Base-by-base conservation (phyloP, 2,888 invertebrate species). In the Parasteatoda lunata region DNA sequence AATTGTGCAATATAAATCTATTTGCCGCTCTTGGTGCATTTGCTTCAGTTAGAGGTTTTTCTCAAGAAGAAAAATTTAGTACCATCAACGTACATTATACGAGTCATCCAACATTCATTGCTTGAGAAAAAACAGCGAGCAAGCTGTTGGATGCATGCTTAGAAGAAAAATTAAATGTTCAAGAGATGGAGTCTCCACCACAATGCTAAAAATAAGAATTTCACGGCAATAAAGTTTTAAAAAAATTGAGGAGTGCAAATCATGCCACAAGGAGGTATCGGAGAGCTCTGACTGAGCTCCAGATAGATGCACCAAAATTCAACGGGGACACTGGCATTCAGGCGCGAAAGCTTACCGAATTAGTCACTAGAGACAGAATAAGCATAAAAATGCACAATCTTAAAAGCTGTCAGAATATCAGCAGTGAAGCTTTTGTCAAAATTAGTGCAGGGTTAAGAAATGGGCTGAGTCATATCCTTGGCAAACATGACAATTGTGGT, bases 191-290 rank as follows among this genome's bases (percentile, higher is more conserved):
- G n/a, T 52, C 0, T 51, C 15, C 15, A 47, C 45, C 73, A 65
- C 49, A 80, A 51, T 0, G 5, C 8, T 8, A 48, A 49, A n/a
- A 13, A 4, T 7, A 70, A n/a, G 13, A 69, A 69, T n/a, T 70
- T 45, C 30, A 70, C 5, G 69, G 51, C 11, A 54, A 45, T 30
- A 47, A 59, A 11, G 59, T 70, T 54, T 8, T 59, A 9, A 70
- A 78, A 4, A 78, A 69, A 59, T 13, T 78, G n/a, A 70, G 78
- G 11, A 30, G 69, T 6, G 54, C 59, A 5, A 54, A 70, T 54
- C 4, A 1, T 13, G 4, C 70, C 5, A 54, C 52, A 4, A 13
- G 30, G 52, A 30, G 45, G 52, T 30, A 30, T 30, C 47, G 78
- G 54, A 30, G 15, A 45, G 69, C 47, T 4, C 6, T 9, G 45